Base-by-base conservation (phyloP, 2,888 invertebrate species). In the Archaeoteleia sp. region DNA sequence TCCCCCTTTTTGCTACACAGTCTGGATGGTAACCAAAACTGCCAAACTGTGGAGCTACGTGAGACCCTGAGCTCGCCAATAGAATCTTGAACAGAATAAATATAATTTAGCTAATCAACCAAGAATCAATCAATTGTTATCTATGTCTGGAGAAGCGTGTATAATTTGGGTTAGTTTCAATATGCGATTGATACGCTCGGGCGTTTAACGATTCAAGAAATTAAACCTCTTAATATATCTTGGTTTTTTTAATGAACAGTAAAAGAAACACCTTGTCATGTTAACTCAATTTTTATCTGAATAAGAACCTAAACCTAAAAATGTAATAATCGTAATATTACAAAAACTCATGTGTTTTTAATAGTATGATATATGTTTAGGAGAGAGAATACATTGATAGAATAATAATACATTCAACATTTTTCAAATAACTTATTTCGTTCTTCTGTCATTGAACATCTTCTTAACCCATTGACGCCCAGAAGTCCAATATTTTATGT, bases 191-290 rank as follows among this genome's bases (percentile, higher is more conserved):
- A 55, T 40, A 57, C 57, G 65, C 57, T 57, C 39, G 63, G 49
- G 25, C 55, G 45, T 55, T 42, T 32, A 37, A 17, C 65, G 45
- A 53, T 65, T 65, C 57, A 49, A 45, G 51, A 15, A 65, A 65
- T 57, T 55, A 55, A 48, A 45, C 13, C 46, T 46, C 30, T 39
- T 40, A 61, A 17, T 53, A 30, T 20, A 20, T 5, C n/a, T n/a
- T n/a, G n/a, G 20, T 20, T 20, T 20, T 20, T 5, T 2, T 5
- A 5, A 5, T 20, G 20, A 5, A 5, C 2, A 20, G 20, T 2
- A 20, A 5, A 20, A 30, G 54, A 42, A 63, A 55, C 30, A 13
- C 32, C 40, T 29, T 37, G 63, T 63, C 63, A 63, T 39, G 63
- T 63, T 63, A 46, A 55, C 45, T 57, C 32, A 55, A 57, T 57